Percentiles rank a stretch among this genome's conserved stretches.
phyloP scores from a whole-genome alignment of 2,888 invertebrate genomes.

The Nemotelus nigrinus region DNA sequence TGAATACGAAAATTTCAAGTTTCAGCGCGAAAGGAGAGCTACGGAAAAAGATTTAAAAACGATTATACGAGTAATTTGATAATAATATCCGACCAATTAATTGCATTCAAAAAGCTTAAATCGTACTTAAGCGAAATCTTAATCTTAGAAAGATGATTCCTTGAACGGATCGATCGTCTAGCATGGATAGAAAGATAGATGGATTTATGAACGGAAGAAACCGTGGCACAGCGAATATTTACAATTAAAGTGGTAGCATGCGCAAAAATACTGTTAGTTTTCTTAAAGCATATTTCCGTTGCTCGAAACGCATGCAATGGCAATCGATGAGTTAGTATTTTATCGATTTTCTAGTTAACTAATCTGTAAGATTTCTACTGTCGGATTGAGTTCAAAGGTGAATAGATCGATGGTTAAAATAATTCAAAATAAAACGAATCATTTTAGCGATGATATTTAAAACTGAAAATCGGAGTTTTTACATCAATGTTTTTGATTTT shows the following conservation, averaged over 20 bases:
- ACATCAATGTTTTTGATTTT: too few relatives aligned
- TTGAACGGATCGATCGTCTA: background rate
- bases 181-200: conserved; percentile 3
- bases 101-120: conserved; percentile 38
- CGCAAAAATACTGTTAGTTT: conserved; percentile 10
- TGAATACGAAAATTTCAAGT: conserved; percentile 42
- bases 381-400: too few relatives aligned
- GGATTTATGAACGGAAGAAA: conserved; percentile 23
- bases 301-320: too few relatives aligned
- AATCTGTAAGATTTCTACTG: too few relatives aligned
- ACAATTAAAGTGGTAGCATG: background rate
- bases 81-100: conserved; percentile 39
- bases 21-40: conserved; percentile 9
- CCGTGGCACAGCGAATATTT: conserved; percentile 18
- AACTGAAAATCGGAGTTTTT: too few relatives aligned
- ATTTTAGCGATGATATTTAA: too few relatives aligned
- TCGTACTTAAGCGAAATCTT: conserved; percentile 37
- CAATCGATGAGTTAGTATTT: too few relatives aligned
- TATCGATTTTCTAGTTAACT: too few relatives aligned
- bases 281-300: background rate
- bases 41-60: conserved; percentile 31
- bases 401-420: too few relatives aligned
- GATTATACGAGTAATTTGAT: conserved; percentile 38
- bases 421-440: too few relatives aligned
- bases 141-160: conserved; percentile 37